Conservation (phyloP, 2,797 vertebrate genomes). For the Enteromius paludinosus region DNA sequence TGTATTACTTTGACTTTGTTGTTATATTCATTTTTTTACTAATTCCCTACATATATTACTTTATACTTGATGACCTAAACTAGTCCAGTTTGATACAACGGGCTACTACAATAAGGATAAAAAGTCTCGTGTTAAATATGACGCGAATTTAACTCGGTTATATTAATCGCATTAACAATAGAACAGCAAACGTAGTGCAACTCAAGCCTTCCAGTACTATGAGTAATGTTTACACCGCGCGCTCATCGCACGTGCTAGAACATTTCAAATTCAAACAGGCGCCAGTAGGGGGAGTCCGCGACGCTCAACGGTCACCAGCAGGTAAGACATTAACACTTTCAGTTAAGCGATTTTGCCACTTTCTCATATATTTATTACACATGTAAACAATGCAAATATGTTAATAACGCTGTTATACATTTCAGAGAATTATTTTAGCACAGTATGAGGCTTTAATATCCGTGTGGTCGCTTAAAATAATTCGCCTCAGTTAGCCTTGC, state of each 20-base stretch:
- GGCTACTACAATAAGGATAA: background rate
- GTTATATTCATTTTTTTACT: background rate
- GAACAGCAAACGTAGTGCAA: background rate
- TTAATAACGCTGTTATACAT: background rate
- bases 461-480: background rate
- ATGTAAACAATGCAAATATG: background rate
- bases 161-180: background rate
- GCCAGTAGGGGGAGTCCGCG: constrained; percentile 6
- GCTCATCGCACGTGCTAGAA: constrained; percentile 13
- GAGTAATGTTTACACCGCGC: constrained; percentile 29
- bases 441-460: background rate
- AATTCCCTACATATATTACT: too few species aligned
- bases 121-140: background rate
- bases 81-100: background rate
- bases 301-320: constrained; percentile 12
- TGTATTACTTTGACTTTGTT: background rate
- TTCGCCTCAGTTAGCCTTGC: background rate
- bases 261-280: background rate
- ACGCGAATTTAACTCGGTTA: too few species aligned
- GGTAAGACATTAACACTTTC: constrained; percentile 25
- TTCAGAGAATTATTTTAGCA: background rate
- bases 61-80: background rate
- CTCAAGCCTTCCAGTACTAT: background rate
- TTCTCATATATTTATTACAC: background rate
- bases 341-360: background rate